phyloP scores from a whole-genome alignment of 2,797 vertebrate species.

The Scleropages formosus region DNA sequence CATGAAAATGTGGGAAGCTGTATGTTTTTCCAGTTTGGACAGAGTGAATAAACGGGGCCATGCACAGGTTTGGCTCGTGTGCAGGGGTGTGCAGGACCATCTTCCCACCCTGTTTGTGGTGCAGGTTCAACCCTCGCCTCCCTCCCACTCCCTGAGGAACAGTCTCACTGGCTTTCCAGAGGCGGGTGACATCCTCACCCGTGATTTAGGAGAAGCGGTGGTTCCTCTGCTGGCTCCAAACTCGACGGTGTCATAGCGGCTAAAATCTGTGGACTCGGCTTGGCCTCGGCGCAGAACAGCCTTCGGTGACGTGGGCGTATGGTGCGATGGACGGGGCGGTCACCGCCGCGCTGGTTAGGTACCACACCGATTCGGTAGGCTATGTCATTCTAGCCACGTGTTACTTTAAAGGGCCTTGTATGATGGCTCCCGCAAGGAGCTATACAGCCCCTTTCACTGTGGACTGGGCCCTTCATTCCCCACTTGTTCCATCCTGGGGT shows the following conservation, averaged over 20 bases:
- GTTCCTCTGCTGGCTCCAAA: constrained; percentile 22
- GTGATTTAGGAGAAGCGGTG: constrained; percentile 15
- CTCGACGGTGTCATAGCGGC: not conserved
- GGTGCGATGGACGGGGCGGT: not conserved
- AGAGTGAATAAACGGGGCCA: not conserved
- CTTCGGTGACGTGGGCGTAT: constrained; percentile 8
- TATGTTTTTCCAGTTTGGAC: not conserved
- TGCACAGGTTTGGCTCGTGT: not conserved
- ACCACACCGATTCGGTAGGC: not conserved
- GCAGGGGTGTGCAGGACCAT: constrained; percentile 31
- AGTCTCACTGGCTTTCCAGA: constrained; percentile 43
- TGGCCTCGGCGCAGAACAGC: constrained; percentile 55
- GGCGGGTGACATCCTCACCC: not conserved
- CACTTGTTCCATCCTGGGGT: constrained; percentile 13
- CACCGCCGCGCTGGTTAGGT: not conserved
- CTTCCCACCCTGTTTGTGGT: constrained; percentile 37
- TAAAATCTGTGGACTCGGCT: constrained; percentile 49
- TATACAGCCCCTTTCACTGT: constrained; percentile 45
- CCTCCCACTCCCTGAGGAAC: constrained; percentile 37
- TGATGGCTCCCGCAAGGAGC: constrained; percentile 40
- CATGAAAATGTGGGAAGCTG: not conserved
- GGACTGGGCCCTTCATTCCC: constrained; percentile 1
- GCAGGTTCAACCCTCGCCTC: constrained; percentile 51
- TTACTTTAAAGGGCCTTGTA: constrained; percentile 26
- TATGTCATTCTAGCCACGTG: not conserved